Percentiles rank a stretch among this genome's conserved stretches.
These are phyloP conservation scores for Seira ritae DNA, from an alignment of 2,888 invertebrate genomes.

Conservation along the genomic window DNA sequence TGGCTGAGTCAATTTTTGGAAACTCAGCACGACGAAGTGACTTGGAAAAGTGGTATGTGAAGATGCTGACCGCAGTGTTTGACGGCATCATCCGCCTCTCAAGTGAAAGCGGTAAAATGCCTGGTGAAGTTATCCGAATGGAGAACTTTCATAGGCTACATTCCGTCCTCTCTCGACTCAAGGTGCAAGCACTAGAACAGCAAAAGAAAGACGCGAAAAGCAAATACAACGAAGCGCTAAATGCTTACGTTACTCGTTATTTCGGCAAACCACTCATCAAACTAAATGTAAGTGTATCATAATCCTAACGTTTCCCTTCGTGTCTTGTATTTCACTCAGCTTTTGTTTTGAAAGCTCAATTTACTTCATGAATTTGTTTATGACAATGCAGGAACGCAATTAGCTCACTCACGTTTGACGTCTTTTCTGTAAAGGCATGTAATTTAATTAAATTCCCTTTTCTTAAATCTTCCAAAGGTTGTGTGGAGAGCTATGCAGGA, in stretches of 20 bases:
- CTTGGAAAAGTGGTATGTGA: slow-evolving; percentile 92
- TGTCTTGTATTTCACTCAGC: neutral
- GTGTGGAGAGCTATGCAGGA: slow-evolving; percentile 99
- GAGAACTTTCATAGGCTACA: slow-evolving; percentile 97
- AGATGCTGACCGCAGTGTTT: slow-evolving; percentile 89
- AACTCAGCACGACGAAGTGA: slow-evolving; percentile 91
- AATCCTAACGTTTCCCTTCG: neutral
- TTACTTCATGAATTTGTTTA: slow-evolving; percentile 25
- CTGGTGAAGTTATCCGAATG: slow-evolving; percentile 93
- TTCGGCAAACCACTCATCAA: slow-evolving; percentile 96
- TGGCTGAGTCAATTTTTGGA: slow-evolving; percentile 91
- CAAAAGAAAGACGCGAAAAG: slow-evolving; percentile 93
- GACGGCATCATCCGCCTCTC: slow-evolving; percentile 88
- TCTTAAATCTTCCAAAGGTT: slow-evolving; percentile 80
- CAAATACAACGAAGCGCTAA: slow-evolving; percentile 91
- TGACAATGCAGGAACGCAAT: slow-evolving; percentile 79
- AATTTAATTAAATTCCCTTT: neutral
- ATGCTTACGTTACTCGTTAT: slow-evolving; percentile 94
- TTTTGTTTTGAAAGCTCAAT: neutral
- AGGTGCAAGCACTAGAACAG: slow-evolving; percentile 90
- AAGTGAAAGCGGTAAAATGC: slow-evolving; percentile 92
- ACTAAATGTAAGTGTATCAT: slow-evolving; percentile 83
- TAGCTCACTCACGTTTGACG: neutral
- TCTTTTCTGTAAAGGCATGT: neutral
- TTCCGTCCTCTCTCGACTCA: slow-evolving; percentile 89